A percentile compares a stretch with the other conserved stretches of the same genome.
These are phyloP conservation scores for Heliconius himera DNA, from an alignment of 1,140 invertebrate genomes.

Conservation along the genomic window DNA sequence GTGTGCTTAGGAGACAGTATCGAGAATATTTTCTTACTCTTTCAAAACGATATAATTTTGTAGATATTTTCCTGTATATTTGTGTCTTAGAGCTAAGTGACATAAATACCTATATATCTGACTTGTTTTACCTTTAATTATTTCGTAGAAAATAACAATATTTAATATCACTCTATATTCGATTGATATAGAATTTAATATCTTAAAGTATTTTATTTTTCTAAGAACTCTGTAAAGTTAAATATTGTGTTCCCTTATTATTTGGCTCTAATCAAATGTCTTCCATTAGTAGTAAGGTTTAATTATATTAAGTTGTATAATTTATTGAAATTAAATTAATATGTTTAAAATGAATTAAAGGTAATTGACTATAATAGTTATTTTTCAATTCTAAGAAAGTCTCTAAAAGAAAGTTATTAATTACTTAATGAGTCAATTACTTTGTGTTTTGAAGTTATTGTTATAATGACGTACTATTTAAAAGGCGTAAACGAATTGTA, in stretches of 20 bases:
- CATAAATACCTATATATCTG: too few relatives aligned
- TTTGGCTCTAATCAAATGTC: constrained; percentile 12
- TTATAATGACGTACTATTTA: neutral
- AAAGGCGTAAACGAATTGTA: neutral
- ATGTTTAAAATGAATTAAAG: neutral
- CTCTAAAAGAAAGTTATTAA: neutral
- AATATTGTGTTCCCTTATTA: too few relatives aligned
- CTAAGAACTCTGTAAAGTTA: too few relatives aligned
- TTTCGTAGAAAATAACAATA: too few relatives aligned
- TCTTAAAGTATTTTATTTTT: neutral
- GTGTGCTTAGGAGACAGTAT: constrained; percentile 59
- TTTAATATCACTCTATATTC: too few relatives aligned
- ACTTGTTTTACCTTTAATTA: too few relatives aligned
- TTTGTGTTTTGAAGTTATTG: neutral
- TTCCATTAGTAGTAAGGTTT: constrained; percentile 36
- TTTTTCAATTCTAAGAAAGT: neutral
- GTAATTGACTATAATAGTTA: neutral
- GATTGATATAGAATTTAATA: too few relatives aligned
- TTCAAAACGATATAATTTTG: neutral
- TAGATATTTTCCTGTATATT: neutral
- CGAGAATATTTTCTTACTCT: neutral
- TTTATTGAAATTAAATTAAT: constrained; percentile 1
- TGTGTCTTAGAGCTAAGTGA: neutral
- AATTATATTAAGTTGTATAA: neutral
- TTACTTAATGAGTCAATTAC: constrained; percentile 8